Evolutionary conservation across 2,888 invertebrate species (phyloP), one percentile per base, ranked within the genome.

Genomic region (Cheilosia variabilis): DNA sequence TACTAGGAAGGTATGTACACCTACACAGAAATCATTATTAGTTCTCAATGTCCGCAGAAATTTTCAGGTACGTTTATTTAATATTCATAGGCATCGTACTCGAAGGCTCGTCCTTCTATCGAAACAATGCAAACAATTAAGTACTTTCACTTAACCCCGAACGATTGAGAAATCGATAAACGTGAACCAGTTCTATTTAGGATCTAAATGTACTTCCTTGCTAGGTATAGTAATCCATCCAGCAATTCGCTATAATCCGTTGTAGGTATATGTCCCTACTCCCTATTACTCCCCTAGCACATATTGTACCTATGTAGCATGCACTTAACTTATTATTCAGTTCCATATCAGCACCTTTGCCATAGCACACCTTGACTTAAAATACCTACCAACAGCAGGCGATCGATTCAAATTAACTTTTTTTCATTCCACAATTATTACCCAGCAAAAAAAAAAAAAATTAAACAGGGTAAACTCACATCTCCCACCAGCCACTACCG

Each of bases 341-440:
- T 66, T 72, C 63, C 47, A 53, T 52, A 57, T 65, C 41, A 78
- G 34, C 68, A 77, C 68, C 60, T 77, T 52, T 22, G 2, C 15
- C 10, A 50, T 19, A 52, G 43, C 57, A 45, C 76, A 78, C 69
- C 77, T 63, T 63, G 27, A 53, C 22, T 63, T 22, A 27, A 63
- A 5, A 55, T 41, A 53, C 52, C 58, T 24, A 72, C 58, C 65
- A 60, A 41, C 37, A 37, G 37, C 37, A 37, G 37, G 37, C 65
- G 65, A 72, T 79, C 72, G 60, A 72, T 79, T 66, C 65, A 72
- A 66, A 68, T 75, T 80, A 68, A 80, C 62, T 80, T 37, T 37
- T 31, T 66, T 73, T 60, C 72, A 41, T 31, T 43, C 77, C 55
- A 71, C 63, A 50, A 53, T 66, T 13, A 34, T 13, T 37, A 37